Base-by-base conservation (phyloP, 2,888 invertebrate species). In the Mythimna lalbum region DNA sequence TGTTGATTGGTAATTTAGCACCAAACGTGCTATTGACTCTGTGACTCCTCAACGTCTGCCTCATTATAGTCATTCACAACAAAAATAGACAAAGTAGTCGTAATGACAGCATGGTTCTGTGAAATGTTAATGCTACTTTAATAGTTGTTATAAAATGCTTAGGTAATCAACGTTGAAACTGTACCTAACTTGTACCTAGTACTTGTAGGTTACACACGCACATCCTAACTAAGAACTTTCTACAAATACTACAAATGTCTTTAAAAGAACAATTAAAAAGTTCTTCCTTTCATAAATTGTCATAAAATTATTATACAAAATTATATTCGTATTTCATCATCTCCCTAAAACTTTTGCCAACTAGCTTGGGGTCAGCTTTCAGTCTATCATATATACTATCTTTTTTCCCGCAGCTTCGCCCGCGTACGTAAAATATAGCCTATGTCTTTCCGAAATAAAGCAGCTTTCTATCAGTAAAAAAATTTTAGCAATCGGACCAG, bases 71-170 rank as follows among this genome's bases (percentile, higher is more conserved):
- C 49, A 77, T 73, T 69, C 56, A 43, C 47, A 63, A 74, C 56
- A 62, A 57, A 78, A 79, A 53, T 62, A 77, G 55, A 59, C 62
- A 60, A 62, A 39, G 7, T 49, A 23, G 12, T 12, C 53, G n/a
- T 75, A 75, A 79, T 69, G 55, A 63, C 55, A 27, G 17, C 27
- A 36, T 23, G 49, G 63, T 63, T 75, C 65, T 61, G 49, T 53
- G 50, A 70, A 78, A 74, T 65, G 55, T 79, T 75, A 79, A 78
- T 78, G 80, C 55, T 70, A 69, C 69, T 79, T 69, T 78, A 78
- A 79, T 65, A 69, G 77, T 52, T 69, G 50, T 74, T 75, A 77
- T 64, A 78, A 77, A 78, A 75, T 75, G 31, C 57, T 73, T 47
- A 47, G 14, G 59, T 59, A 77, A 66, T 80, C 66, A 73, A 69